phyloP scores from a whole-genome alignment of 2,113 vertebrate species.

The Forbesichthys agassizii region DNA sequence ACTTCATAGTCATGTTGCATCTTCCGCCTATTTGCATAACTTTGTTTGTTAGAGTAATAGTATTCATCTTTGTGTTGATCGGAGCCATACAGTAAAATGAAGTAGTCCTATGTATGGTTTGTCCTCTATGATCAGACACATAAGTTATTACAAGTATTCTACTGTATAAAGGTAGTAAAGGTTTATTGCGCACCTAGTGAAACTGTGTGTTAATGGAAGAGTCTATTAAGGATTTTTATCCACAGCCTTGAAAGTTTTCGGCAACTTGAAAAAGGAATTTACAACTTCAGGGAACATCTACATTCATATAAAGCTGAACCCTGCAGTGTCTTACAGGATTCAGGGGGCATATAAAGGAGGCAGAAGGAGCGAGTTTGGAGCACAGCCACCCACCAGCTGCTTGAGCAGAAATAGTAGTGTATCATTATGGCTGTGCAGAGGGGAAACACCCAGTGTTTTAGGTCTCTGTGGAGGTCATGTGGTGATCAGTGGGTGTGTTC shows the following conservation, averaged over 20 bases:
- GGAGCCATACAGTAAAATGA: too few species aligned
- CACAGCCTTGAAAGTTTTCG: conserved; percentile 25
- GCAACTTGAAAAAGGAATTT: conserved; percentile 51
- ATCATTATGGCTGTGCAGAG: conserved; percentile 75
- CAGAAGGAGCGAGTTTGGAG: conserved; percentile 70
- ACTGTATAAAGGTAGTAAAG: too few species aligned
- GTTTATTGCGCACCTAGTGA: neutral
- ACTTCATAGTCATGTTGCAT: too few species aligned
- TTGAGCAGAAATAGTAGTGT: conserved; percentile 77
- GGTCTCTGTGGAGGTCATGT: conserved; percentile 74
- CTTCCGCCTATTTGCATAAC: too few species aligned
- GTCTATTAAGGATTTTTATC: conserved; percentile 35
- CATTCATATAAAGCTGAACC: conserved; percentile 59
- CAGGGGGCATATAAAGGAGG: conserved; percentile 67
- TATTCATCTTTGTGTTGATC: too few species aligned
- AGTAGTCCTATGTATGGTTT: neutral
- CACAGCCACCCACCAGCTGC: conserved; percentile 77
- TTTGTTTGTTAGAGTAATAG: too few species aligned
- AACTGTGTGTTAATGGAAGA: neutral
- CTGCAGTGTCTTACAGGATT: conserved; percentile 52
- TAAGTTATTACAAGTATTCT: too few species aligned
- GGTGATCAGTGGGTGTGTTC: conserved; percentile 75
- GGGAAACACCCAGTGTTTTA: conserved; percentile 82
- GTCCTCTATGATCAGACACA: neutral
- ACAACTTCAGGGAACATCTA: conserved; percentile 48